Base-by-base conservation (phyloP, 1,140 invertebrate species). In the Drosophila setifemur region DNA sequence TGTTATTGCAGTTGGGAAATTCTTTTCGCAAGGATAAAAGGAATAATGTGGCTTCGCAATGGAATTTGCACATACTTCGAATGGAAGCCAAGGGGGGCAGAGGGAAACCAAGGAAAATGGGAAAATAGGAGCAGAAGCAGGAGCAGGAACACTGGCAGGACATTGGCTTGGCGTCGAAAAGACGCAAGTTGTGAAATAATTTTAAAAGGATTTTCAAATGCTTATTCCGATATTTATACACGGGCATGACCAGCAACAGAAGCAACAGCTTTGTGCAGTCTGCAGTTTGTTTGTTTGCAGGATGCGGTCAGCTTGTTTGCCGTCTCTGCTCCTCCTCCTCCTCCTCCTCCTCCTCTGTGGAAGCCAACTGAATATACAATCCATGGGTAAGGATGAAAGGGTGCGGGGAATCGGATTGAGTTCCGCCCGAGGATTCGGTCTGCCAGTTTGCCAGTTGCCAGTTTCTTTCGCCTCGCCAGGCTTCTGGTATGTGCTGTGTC, bases 31-130 rank as follows among this genome's bases (percentile, higher is more conserved):
- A 76, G 81, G 81, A 86, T 86, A 86, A 86, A 86, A 73, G 69
- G 81, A 86, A 86, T 86, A 86, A 86, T 86, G 81, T 86, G 81
- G 81, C 81, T 86, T 86, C 86, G 81, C 81, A 76, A 73, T 86
- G 81, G 81, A 87, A 86, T 86, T 86, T 86, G 81, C 81, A 86
- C 81, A 86, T 86, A 76, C 81, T 86, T 86, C 52, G 66, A 54
- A 52, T 57, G 52, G 44, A 43, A 66, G 71, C 37, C 53, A 31
- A 47, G 49, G 25, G 18, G n/a, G n/a, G n/a, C n/a, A n/a, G n/a
- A 29, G 40, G 25, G 31, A 31, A 45, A n/a, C n/a, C n/a, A 28
- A 58, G 44, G 29, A 68, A 63, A 49, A 61, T 58, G 57, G 33
- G 18, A 7, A 54, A 47, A 33, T 31, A 11, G 37, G 16, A n/a